Base-by-base conservation (phyloP, 2,113 vertebrate species). In the Amazona guildingii region DNA sequence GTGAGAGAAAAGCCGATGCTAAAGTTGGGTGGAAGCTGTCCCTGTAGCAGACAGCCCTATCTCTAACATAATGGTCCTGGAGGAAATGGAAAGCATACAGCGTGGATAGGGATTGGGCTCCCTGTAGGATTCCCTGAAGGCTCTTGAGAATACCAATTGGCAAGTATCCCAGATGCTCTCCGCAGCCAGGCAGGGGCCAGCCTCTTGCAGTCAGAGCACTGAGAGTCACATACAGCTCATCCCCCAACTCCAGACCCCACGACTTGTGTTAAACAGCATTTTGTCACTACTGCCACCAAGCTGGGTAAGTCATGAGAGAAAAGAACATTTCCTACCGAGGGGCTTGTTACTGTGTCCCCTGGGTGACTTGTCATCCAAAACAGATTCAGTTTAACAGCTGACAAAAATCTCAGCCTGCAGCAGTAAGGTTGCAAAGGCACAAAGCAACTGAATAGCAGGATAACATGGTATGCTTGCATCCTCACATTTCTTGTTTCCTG, bases 181-280 rank as follows among this genome's bases (percentile, higher is more conserved):
- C 18, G 43, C 17, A 52, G 35, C 33, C 18, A 20, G 1, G 2
- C 25, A n/a, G 63, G 33, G 24, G 23, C 21, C 10, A 46, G 31
- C 10, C 31, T 21, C 54, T 37, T 44, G 41, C 29, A 20, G 35
- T 12, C 57, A 46, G 18, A 64, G 67, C 70, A 27, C 18, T 24
- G 68, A 15, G n/a, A 43, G 28, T 33, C 64, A 63, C 73, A 46
- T 20, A 21, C 10, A 29, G 23, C 61, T 68, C 55, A 54, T 10
- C 31, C 1, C 0, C 28, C 69, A 25, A 25, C 1, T 0, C 21
- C 2, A 1, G 10, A 21, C 41, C n/a, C 29, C 3, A 0, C 0
- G 0, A 9, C 16, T 48, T 37, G 17, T 29, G 15, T 33, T 74
- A 54, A 88, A 75, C 23, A 37, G 35, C 16, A 8, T 63, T 92